A percentile compares a stretch with the other conserved stretches of the same genome.
Evolutionary conservation across 1,140 invertebrate species (phyloP).

Genomic region (Oedothorax gibbosus): DNA sequence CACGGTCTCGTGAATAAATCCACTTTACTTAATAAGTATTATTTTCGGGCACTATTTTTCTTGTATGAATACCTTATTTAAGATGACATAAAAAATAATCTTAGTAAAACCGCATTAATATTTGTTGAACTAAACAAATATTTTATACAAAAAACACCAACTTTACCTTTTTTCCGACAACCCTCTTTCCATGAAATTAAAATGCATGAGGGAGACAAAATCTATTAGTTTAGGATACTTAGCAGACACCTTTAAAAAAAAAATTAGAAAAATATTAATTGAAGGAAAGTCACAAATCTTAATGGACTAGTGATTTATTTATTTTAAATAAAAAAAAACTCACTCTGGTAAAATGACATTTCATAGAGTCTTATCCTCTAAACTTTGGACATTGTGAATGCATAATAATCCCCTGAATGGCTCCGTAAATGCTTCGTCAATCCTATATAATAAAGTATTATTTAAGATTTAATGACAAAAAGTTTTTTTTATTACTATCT

Average conservation of each 20-base stretch:
- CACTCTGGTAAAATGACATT: conserved; percentile 50
- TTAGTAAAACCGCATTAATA: too few species aligned
- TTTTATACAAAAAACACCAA: not conserved
- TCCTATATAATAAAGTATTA: conserved; percentile 27
- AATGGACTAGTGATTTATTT: not conserved
- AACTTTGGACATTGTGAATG: conserved; percentile 18
- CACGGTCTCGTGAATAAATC: too few species aligned
- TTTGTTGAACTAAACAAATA: too few species aligned
- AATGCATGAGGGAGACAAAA: conserved; percentile 6
- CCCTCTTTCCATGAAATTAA: conserved; percentile 39
- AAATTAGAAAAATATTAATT: not conserved
- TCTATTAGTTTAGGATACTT: conserved; percentile 6
- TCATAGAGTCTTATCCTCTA: conserved; percentile 42
- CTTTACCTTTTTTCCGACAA: conserved; percentile 38
- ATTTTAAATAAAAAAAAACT: conserved; percentile 4
- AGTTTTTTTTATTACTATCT: not conserved
- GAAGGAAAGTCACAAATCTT: not conserved
- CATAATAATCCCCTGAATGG: conserved; percentile 35
- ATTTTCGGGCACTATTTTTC: too few species aligned
- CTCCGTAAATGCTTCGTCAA: conserved; percentile 39
- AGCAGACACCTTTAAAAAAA: conserved; percentile 28
- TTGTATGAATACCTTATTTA: too few species aligned
- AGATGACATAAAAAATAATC: too few species aligned
- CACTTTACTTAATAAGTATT: too few species aligned
- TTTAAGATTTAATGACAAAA: too few species aligned